A percentile compares a stretch with the other conserved stretches of the same genome.
phyloP scores from a whole-genome alignment of 2,797 vertebrate species.

The Brachymystax lenok region DNA sequence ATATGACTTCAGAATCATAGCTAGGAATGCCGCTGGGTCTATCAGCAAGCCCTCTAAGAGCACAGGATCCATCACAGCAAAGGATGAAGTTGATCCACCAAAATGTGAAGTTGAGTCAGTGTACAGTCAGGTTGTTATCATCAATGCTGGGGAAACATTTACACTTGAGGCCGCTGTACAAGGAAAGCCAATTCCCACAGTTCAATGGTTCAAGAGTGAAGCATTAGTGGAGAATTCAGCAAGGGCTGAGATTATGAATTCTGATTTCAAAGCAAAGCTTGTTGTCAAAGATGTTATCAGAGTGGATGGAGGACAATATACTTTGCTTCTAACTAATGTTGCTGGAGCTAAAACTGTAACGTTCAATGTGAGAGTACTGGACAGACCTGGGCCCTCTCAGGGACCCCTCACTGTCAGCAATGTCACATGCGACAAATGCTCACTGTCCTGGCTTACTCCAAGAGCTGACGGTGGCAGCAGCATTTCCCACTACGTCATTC shows the following conservation, averaged over 20 bases:
- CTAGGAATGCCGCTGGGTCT: constrained; percentile 92
- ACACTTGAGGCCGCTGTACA: constrained; percentile 88
- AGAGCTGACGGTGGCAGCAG: constrained; percentile 93
- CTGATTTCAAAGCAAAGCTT: constrained; percentile 90
- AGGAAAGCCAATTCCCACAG: constrained; percentile 92
- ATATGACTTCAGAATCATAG: constrained; percentile 98
- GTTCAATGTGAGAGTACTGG: constrained; percentile 93
- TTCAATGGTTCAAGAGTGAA: constrained; percentile 93
- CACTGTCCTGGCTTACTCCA: constrained; percentile 91
- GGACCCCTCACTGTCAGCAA: constrained; percentile 91
- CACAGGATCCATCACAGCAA: constrained; percentile 94
- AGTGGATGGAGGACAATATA: constrained; percentile 95
- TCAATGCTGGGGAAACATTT: constrained; percentile 96
- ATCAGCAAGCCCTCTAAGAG: constrained; percentile 94
- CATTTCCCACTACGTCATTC: constrained; percentile 93
- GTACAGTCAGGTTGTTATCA: constrained; percentile 90
- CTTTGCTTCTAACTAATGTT: constrained; percentile 92
- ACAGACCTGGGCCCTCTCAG: constrained; percentile 93
- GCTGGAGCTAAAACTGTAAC: constrained; percentile 91
- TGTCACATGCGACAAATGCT: constrained; percentile 95
- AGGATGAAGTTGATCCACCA: constrained; percentile 94
- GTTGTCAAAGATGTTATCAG: constrained; percentile 94
- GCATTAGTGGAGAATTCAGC: constrained; percentile 92
- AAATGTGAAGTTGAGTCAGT: constrained; percentile 91
- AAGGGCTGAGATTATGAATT: constrained; percentile 93